Conservation (phyloP, 2,888 invertebrate genomes). For the Epinotia nisella region DNA sequence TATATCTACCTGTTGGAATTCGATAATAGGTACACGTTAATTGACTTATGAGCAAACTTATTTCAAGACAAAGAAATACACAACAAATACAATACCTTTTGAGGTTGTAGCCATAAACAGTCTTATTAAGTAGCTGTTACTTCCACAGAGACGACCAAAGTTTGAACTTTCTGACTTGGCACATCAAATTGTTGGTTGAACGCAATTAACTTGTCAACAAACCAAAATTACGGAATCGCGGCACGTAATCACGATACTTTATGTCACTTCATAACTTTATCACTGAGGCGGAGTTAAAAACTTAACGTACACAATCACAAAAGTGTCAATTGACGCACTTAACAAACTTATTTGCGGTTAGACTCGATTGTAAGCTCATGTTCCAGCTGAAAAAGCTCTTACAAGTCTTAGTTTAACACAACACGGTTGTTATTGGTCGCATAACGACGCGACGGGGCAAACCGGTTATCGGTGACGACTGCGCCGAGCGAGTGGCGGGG, state of each 20-base stretch:
- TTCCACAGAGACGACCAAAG: slow-evolving; percentile 50
- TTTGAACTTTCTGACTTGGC: slow-evolving; percentile 55
- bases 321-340: slow-evolving; percentile 51
- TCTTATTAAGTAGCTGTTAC: slow-evolving; percentile 34
- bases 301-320: slow-evolving; percentile 68
- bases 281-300: slow-evolving; percentile 57
- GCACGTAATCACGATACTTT: slow-evolving; percentile 63
- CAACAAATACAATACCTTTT: slow-evolving; percentile 36
- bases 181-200: slow-evolving; percentile 42
- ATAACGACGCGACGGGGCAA: slow-evolving; percentile 64
- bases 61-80: not conserved
- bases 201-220: slow-evolving; percentile 57
- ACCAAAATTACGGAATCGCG: slow-evolving; percentile 55
- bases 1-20: slow-evolving; percentile 36
- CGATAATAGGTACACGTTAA: slow-evolving; percentile 12
- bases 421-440: slow-evolving; percentile 71
- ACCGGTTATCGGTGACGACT: slow-evolving; percentile 60
- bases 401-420: slow-evolving; percentile 63
- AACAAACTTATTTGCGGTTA: slow-evolving; percentile 42
- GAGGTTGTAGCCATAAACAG: slow-evolving; percentile 34
- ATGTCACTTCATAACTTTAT: slow-evolving; percentile 60
- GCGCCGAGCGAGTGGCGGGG: slow-evolving; percentile 38
- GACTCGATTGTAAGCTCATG: slow-evolving; percentile 48
- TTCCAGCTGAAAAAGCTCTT: slow-evolving; percentile 58
- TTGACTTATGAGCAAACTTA: slow-evolving; percentile 3